phyloP scores from a whole-genome alignment of 2,888 invertebrate species.

The Drosophila kokeensis region DNA sequence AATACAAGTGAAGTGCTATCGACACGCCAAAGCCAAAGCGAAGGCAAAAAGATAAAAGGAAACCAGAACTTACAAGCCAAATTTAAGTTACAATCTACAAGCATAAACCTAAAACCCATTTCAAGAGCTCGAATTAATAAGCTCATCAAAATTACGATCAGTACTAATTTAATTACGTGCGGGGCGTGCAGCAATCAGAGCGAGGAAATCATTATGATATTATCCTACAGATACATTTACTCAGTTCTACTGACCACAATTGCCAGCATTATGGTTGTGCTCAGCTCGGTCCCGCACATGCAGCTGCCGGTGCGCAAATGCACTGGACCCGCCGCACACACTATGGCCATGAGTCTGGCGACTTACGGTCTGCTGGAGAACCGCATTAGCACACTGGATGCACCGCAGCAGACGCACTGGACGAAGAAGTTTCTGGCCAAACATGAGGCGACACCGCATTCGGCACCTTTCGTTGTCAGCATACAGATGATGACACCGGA shows the following conservation, averaged over 20 bases:
- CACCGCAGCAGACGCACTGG: constrained; percentile 70
- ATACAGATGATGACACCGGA: constrained; percentile 80
- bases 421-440: constrained; percentile 81
- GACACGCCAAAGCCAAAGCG: constrained; percentile 64
- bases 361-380: constrained; percentile 71
- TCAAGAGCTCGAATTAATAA: constrained; percentile 16
- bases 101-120: neutral
- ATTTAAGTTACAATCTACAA: constrained; percentile 7
- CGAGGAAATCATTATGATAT: constrained; percentile 77
- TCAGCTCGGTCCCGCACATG: constrained; percentile 65
- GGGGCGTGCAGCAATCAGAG: constrained; percentile 73
- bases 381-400: constrained; percentile 68
- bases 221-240: constrained; percentile 71
- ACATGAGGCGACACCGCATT: constrained; percentile 80
- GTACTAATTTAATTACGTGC: constrained; percentile 59
- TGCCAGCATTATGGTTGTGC: constrained; percentile 78
- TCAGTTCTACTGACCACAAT: constrained; percentile 72
- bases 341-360: constrained; percentile 64
- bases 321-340: constrained; percentile 39
- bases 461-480: constrained; percentile 83
- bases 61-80: constrained; percentile 3
- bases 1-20: constrained; percentile 75
- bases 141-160: constrained; percentile 66
- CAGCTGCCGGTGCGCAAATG: constrained; percentile 64
- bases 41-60: constrained; percentile 48